phyloP scores from a whole-genome alignment of 2,797 vertebrate genomes.

The Anolis apletophallus region DNA sequence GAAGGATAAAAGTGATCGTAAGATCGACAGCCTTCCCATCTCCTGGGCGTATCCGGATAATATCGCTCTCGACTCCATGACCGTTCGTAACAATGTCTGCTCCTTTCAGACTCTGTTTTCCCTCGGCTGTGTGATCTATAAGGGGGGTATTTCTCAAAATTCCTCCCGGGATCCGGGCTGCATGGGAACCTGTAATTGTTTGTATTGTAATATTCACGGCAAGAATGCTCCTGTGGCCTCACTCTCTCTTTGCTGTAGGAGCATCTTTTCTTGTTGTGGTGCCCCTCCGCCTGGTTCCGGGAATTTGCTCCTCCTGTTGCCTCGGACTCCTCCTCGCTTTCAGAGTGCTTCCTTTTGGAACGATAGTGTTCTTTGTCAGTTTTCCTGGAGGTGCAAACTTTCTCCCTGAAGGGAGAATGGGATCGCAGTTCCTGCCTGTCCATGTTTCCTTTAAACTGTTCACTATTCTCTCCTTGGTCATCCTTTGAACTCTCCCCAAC shows the following conservation, averaged over 20 bases:
- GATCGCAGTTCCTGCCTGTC: constrained; percentile 44
- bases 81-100: constrained; percentile 66
- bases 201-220: constrained; percentile 50
- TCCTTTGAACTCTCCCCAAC: constrained; percentile 53
- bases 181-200: constrained; percentile 61
- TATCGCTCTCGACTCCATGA: constrained; percentile 76
- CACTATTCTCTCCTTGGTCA: background rate
- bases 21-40: constrained; percentile 77
- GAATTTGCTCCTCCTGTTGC: constrained; percentile 57
- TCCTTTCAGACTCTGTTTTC: constrained; percentile 72
- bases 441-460: constrained; percentile 43
- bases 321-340: constrained; percentile 68
- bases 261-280: constrained; percentile 56
- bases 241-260: constrained; percentile 60
- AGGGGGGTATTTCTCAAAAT: constrained; percentile 64
- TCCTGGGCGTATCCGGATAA: constrained; percentile 75
- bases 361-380: constrained; percentile 75
- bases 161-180: constrained; percentile 50
- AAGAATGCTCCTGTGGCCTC: constrained; percentile 53
- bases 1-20: constrained; percentile 72
- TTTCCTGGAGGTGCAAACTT: constrained; percentile 57
- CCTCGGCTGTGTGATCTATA: constrained; percentile 73
- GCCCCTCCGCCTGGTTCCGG: constrained; percentile 34
- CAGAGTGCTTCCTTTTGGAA: constrained; percentile 66
- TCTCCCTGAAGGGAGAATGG: constrained; percentile 62